These are phyloP conservation scores for Copidosoma floridanum DNA, from an alignment of 1,140 invertebrate species.

Conservation along the genomic window DNA sequence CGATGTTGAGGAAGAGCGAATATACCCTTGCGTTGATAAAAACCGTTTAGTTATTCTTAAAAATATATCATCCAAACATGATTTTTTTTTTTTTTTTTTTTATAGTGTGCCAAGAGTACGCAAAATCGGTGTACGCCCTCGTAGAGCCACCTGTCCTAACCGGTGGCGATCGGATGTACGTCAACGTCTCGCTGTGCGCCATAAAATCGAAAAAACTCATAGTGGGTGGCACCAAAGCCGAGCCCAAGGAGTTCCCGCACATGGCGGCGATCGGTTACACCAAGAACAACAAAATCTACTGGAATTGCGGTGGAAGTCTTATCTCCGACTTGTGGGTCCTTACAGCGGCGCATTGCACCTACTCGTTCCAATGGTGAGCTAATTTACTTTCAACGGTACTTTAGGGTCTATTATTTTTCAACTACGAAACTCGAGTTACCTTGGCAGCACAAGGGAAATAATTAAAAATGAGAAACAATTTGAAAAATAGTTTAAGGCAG, in stretches of 20 bases:
- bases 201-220: conserved; percentile 42
- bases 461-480: too few species aligned
- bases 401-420: too few species aligned
- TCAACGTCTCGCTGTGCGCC: conserved; percentile 44
- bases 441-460: too few species aligned
- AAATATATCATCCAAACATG: neutral
- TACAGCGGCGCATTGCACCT: conserved; percentile 57
- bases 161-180: neutral
- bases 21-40: neutral
- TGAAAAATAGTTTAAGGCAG: too few species aligned
- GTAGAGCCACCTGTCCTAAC: conserved; percentile 30
- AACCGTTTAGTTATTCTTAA: neutral
- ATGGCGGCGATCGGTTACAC: conserved; percentile 49
- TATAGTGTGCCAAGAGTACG: conserved; percentile 46
- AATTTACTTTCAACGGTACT: too few species aligned
- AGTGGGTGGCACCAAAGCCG: conserved; percentile 48
- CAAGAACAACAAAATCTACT: conserved; percentile 3
- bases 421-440: too few species aligned
- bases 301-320: conserved; percentile 56
- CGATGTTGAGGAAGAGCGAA: neutral
- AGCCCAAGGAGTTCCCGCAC: conserved; percentile 52
- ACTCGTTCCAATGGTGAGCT: conserved; percentile 34
- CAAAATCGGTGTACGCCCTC: conserved; percentile 36
- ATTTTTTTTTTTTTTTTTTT: neutral
- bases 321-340: conserved; percentile 55